These are phyloP conservation scores for Montipora capitata DNA, from an alignment of 92 coral and sea anemone genomes.

Conservation along the genomic window DNA sequence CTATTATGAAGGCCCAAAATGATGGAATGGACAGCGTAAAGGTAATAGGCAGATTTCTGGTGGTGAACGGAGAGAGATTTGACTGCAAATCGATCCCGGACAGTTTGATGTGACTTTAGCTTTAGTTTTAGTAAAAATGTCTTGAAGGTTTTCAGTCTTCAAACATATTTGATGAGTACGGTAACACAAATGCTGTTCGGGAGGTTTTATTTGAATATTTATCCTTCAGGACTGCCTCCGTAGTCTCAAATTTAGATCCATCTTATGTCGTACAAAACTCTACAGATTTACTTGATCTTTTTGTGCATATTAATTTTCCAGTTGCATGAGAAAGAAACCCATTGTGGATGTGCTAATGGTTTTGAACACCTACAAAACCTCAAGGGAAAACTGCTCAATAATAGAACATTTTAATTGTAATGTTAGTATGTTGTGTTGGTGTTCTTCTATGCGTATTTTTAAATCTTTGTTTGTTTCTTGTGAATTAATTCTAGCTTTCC, in stretches of 20 bases:
- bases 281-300: neutral
- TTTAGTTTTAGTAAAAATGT: neutral
- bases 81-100: slow-evolving; percentile 2
- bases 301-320: neutral
- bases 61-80: neutral
- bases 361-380: slow-evolving; percentile 1
- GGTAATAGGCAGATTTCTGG: slow-evolving; percentile 4
- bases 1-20: neutral
- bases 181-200: neutral
- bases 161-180: neutral
- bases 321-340: neutral
- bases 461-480: neutral
- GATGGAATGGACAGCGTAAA: neutral
- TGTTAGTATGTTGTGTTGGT: neutral
- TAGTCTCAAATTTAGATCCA: neutral
- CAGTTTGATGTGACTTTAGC: neutral
- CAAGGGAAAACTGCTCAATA: neutral
- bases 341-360: neutral
- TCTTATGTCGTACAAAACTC: no score
- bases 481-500: neutral
- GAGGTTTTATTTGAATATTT: neutral
- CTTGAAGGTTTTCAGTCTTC: neutral
- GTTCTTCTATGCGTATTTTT: no score
- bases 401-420: neutral
- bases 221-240: slow-evolving; percentile 1